Evolutionary conservation across 1,140 invertebrate genomes (phyloP).

Genomic region (Pentalonia nigronervosa): DNA sequence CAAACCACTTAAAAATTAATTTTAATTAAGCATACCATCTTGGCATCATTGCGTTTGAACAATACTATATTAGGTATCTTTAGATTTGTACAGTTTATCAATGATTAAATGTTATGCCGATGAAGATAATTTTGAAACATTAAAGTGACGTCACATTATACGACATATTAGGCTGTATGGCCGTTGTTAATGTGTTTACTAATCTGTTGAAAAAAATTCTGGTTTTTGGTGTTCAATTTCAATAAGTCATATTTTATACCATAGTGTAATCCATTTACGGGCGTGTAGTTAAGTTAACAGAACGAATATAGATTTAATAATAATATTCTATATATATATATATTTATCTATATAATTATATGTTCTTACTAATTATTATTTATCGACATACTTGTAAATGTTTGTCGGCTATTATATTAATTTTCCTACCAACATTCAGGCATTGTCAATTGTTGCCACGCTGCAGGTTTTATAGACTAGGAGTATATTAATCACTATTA

Average conservation of each 20-base stretch:
- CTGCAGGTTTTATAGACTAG: neutral
- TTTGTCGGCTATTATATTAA: neutral
- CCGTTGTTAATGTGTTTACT: neutral
- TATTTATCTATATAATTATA: neutral
- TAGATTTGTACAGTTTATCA: neutral
- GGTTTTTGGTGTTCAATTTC: neutral
- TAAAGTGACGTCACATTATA: neutral
- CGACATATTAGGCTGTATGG: neutral
- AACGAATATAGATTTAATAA: neutral
- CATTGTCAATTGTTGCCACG: neutral
- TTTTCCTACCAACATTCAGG: neutral
- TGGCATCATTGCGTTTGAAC: neutral
- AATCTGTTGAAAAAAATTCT: neutral
- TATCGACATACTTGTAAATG: neutral
- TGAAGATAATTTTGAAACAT: neutral
- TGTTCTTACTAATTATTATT: neutral
- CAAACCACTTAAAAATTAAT: neutral
- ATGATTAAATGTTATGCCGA: neutral
- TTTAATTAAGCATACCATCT: neutral
- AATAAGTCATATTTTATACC: neutral
- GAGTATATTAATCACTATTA: neutral
- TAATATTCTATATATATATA: neutral
- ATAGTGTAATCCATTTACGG: neutral
- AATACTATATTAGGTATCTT: neutral
- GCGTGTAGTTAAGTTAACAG: neutral